These are phyloP conservation scores for Monomorium pharaonis DNA, from an alignment of 1,140 invertebrate genomes.

Conservation along the genomic window DNA sequence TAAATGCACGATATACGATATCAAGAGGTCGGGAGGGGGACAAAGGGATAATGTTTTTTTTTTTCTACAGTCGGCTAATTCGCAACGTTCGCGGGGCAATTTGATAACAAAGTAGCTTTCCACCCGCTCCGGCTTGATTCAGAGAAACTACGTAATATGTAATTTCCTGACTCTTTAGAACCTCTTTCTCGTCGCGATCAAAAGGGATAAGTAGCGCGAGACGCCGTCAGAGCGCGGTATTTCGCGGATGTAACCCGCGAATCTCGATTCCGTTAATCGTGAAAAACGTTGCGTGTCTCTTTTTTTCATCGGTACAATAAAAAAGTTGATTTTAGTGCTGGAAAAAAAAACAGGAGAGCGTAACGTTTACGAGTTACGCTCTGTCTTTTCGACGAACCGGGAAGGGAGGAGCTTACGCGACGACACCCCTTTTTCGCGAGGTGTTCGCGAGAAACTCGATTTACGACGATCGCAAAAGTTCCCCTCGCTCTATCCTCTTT, in stretches of 20 bases:
- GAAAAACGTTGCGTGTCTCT: background rate
- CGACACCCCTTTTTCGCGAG: background rate
- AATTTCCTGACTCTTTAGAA: background rate
- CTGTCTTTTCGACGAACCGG: background rate
- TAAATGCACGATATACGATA: conserved; percentile 5
- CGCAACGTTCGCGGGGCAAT: conserved; percentile 2
- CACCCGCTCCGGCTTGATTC: background rate
- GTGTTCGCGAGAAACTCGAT: background rate
- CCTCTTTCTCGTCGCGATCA: background rate
- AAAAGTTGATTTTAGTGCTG: too few species aligned
- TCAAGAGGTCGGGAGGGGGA: background rate
- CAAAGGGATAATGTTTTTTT: background rate
- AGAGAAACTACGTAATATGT: background rate
- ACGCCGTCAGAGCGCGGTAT: too few species aligned
- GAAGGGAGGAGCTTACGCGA: background rate
- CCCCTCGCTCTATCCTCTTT: background rate
- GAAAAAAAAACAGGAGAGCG: background rate
- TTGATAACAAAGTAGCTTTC: background rate
- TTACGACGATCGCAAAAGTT: background rate
- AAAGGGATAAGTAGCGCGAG: background rate
- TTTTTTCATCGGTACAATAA: background rate
- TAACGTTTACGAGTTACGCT: background rate
- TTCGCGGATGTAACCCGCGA: background rate
- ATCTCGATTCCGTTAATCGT: background rate
- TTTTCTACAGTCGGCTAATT: background rate